phyloP scores from a whole-genome alignment of 2,113 vertebrate genomes.

The Sylvilagus bachmani region DNA sequence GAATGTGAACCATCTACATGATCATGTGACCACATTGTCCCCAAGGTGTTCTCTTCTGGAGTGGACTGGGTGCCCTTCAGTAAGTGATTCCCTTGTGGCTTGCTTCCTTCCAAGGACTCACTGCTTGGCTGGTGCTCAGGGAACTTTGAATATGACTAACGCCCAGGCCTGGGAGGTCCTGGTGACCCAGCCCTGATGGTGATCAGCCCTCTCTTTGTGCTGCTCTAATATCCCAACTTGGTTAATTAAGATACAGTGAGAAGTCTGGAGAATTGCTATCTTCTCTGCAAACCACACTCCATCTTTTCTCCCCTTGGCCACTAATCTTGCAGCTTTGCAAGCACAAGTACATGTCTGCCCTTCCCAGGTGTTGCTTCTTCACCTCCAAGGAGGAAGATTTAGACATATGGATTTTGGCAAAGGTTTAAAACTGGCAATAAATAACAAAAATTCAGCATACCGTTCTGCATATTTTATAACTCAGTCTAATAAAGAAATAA shows the following conservation, averaged over 20 bases:
- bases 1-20: not conserved
- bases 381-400: conserved; percentile 72
- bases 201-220: conserved; percentile 9
- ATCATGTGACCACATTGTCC: not conserved
- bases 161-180: not conserved
- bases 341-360: conserved; percentile 61
- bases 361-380: conserved; percentile 68
- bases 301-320: not conserved
- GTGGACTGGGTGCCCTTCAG: not conserved
- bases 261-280: conserved; percentile 12
- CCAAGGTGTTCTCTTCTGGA: not conserved
- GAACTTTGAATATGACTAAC: not conserved
- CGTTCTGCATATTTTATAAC: conserved; percentile 88
- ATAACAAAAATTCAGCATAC: conserved; percentile 85
- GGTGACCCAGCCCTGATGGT: not conserved
- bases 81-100: not conserved
- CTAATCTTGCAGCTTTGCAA: not conserved
- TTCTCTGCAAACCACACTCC: conserved; percentile 25
- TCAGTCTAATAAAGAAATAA: conserved; percentile 89
- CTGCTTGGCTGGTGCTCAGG: not conserved
- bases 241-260: conserved; percentile 55
- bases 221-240: not conserved
- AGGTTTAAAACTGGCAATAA: conserved; percentile 86
- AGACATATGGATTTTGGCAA: conserved; percentile 84
- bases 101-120: not conserved